Evolutionary conservation across 2,888 invertebrate species (phyloP), one percentile per base, ranked within the genome.

Genomic region (Hydropsyche betteni): DNA sequence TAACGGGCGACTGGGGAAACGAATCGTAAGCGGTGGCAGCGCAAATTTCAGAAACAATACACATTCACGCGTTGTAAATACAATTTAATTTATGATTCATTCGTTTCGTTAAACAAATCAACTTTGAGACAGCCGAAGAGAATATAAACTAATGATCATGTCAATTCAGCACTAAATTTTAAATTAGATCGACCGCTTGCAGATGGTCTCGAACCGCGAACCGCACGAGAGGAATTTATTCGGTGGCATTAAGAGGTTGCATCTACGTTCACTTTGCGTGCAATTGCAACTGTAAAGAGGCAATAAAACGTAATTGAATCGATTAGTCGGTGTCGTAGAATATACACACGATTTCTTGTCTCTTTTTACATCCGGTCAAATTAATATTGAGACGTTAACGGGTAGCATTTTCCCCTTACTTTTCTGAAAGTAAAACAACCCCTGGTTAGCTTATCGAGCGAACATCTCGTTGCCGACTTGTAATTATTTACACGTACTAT

Each of bases 251-350:
- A 34, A 36, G 36, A 3, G n/a, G 64, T 6, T 51, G 68, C 36
- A 16, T 44, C 64, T n/a, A 14, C 14, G 24, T 24, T 24, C 24
- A 61, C 51, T 64, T 50, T 51, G 68, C 44, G 61, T 64, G 64
- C 36, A 58, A 51, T 36, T 74, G 16, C 44, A 75, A 14, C 36
- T 12, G 38, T 14, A 44, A 44, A 6, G 44, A 44, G 36, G 44
- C 50, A 77, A 75, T 77, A 74, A 70, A 77, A 75, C 68, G 64
- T 77, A 74, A 77, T 77, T 77, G 74, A 74, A 73, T 74, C 75
- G 75, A 75, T 75, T 77, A 75, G 52, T 77, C n/a, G n/a, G 71
- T 44, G 75, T 74, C 75, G 38, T 50, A 51, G 36, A 50, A 68
- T 74, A 52, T 38, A 50, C 36, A 36, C 36, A 64, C 58, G 53